Evolutionary conservation across 2,888 invertebrate genomes (phyloP), one percentile per base, ranked within the genome.

Genomic region (Hyalella azteca): DNA sequence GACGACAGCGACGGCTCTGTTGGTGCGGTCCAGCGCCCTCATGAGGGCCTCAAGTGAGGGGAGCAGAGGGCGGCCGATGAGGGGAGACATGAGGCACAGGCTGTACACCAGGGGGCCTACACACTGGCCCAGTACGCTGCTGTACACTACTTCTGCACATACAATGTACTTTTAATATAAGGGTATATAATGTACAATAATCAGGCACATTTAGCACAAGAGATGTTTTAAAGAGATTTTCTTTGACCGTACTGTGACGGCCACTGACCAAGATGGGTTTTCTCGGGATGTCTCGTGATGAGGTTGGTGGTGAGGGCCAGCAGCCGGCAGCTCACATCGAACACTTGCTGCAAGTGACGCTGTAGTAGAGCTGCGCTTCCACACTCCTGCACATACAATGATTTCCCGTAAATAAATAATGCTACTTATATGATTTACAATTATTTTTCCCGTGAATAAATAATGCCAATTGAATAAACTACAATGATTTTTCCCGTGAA

Each of bases 41-140:
- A 88, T 86, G 39, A 88, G 85, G 19, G 87, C 84, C 13, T 88
- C 86, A 41, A 89, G 86, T 60, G 88, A 87, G 78, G 87, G 87
- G 3, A 89, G 86, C 22, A 89, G 85, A 0, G 88, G 87, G 5
- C 86, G 84, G 59, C 87, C 86, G 36, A 87, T 86, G 40, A 85
- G 82, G n/a, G 89, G 88, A 0, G 90, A 90, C 83, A 91, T 87
- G 79, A 91, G 87, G 26, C 91, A 87, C 84, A 91, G 87, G 0
- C 91, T 89, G 86, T 90, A 90, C 11, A 91, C 85, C 32, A 91
- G 88, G 86, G 91, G 90, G 39, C 90, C 89, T 82, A 91, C 86
- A 89, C 91, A 91, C 9, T 90, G 89, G 0, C 91, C 91, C 5
- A 90, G 89, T 13, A 91, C 88, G 0, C 91, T 91, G 82, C 89